Evolutionary conservation across 2,113 vertebrate species (phyloP), one percentile per base, ranked within the genome.

Genomic region (Bothrops jararaca): DNA sequence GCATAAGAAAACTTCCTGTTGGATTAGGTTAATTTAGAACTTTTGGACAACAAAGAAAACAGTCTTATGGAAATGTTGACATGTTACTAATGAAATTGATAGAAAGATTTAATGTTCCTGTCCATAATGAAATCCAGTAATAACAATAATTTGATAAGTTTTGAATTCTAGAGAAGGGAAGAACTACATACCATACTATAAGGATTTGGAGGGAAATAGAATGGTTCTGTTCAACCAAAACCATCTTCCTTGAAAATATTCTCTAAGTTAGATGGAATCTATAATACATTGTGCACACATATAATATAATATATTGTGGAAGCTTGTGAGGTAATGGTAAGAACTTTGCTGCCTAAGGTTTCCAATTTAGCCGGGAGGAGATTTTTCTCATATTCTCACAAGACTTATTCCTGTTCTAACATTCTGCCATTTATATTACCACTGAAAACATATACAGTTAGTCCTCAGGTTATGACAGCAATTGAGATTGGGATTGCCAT

Each of bases 151-250:
- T 69, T 50, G 24, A 90, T 69, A 39, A 0, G 1, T 53, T n/a
- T 24, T 42, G 5, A 60, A 58, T 89, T 45, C 39, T 89, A 60
- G 91, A 86, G 80, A 64, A 85, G 90, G 54, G 89, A 92, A 95
- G 56, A 94, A 87, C 8, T 92, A 4, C 12, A 12, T 54, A 53
- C 20, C n/a, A 8, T 20, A 24, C 15, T 45, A 4, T 34, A 90
- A 80, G 12, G 10, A 53, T 69, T 39, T 90, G 6, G 64, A 15
- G 10, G 29, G 89, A 29, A 74, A 23, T 11, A 8, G 64, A 80
- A 53, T 15, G 10, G 18, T 91, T 54, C 60, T 1, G 56, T 93
- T 96, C 93, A 87, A 58, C 95, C 93, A 91, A 69, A 58, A 89
- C 45, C 20, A 39, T n/a, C 24, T 48, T 15, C 39, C 39, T 42